Conservation (phyloP, 2,888 invertebrate genomes). For the Crossocerus cetratus region DNA sequence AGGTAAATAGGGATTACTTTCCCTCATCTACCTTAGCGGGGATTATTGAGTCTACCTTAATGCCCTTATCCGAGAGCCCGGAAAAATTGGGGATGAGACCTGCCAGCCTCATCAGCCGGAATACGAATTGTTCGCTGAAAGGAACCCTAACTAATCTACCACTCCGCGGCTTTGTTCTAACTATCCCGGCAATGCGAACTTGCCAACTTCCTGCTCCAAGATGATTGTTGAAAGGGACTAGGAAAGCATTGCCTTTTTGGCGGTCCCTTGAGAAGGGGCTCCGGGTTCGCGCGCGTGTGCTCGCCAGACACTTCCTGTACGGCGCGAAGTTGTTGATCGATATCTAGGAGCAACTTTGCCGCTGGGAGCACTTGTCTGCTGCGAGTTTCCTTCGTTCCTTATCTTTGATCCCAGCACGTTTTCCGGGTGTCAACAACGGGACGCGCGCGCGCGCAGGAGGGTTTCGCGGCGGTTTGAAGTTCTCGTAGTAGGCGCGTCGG, state of each 20-base stretch:
- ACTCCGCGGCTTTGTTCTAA: too few species aligned
- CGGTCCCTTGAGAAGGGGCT: not conserved
- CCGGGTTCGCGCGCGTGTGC: not conserved
- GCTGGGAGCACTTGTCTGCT: slow-evolving; percentile 14
- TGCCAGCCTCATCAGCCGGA: too few species aligned
- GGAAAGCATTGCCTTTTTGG: not conserved
- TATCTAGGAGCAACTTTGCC: slow-evolving; percentile 23
- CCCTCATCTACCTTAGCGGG: not conserved
- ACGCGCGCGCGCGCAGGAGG: not conserved
- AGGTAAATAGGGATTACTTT: not conserved
- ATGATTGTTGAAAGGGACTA: not conserved
- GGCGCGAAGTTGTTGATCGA: slow-evolving; percentile 28
- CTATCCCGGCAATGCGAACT: too few species aligned
- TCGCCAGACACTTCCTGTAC: not conserved
- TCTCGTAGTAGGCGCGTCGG: slow-evolving; percentile 20
- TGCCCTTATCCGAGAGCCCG: not conserved
- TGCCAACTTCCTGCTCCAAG: too few species aligned
- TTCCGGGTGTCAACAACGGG: slow-evolving; percentile 35
- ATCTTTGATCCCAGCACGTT: slow-evolving; percentile 49
- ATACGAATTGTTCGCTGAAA: too few species aligned
- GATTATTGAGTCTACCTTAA: not conserved
- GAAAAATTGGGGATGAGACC: not conserved
- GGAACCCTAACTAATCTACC: too few species aligned
- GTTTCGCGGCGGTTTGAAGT: slow-evolving; percentile 38
- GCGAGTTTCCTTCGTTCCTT: slow-evolving; percentile 39